Evolutionary conservation across 2,797 vertebrate species (phyloP), one percentile per base, ranked within the genome.

Genomic region (Balearica regulorum): DNA sequence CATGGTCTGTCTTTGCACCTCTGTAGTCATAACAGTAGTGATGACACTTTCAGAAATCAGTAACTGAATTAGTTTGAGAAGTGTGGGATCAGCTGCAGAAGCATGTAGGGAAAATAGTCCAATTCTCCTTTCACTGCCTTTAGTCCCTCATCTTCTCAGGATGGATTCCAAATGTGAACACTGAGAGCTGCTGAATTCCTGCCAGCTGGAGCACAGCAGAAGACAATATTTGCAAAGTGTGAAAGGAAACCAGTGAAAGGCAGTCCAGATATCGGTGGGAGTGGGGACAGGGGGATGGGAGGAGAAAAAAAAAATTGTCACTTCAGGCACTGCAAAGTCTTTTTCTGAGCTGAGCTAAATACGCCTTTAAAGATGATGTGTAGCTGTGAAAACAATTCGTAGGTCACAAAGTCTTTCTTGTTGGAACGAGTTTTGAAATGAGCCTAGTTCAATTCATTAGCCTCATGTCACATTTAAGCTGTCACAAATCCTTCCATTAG

Each of bases 371-470:
- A 96, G 92, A 92, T 75, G 53, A 65, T 2, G 4, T 80, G 49
- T 86, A 81, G 21, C 91, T 94, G 77, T 86, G 48, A 89, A 97
- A 97, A 91, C 29, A 95, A 82, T 78, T 90, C 15, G 0, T 90
- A 89, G 62, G 41, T 94, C 71, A 93, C 90, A 88, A 91, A 71
- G 83, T 55, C 51, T 90, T 93, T 93, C 39, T 44, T 71, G 19
- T 65, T 64, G 61, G 91, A 96, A 95, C 90, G 69, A 93, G 41
- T 91, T 92, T 97, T 93, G 89, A 97, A 97, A 93, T 93, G 49
- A 89, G 35, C 89, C 90, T 90, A 41, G 28, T 80, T 79, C 90
- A 91, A 97, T 93, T 87, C 80, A 94, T 96, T 97, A 97, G 86
- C 87, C 85, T 94, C 28, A 21, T 82, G 75, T 93, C 96, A 97